phyloP scores from a whole-genome alignment of 2,888 invertebrate species.

The Drosophila peninsularis region DNA sequence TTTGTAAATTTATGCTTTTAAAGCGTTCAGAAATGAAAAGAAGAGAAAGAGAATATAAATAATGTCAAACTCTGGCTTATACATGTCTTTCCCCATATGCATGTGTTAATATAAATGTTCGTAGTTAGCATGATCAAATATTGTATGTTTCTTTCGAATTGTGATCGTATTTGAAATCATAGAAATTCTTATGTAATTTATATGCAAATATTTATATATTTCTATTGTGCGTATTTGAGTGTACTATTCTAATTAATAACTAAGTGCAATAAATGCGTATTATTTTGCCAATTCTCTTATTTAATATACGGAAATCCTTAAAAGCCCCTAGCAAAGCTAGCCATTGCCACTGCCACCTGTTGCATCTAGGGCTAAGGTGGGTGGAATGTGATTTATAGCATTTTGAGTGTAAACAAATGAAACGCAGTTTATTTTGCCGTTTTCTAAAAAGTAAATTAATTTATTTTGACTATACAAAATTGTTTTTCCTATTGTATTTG shows the following conservation, averaged over 20 bases:
- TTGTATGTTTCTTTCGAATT: constrained; percentile 64
- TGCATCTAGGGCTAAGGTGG: neutral
- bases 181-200: constrained; percentile 50
- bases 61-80: constrained; percentile 56
- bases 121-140: constrained; percentile 58
- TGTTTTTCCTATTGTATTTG: constrained; percentile 50
- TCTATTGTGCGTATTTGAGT: constrained; percentile 70
- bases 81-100: constrained; percentile 16
- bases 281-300: constrained; percentile 48
- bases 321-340: neutral
- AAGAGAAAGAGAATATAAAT: constrained; percentile 13
- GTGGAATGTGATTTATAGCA: neutral
- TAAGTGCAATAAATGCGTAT: constrained; percentile 73
- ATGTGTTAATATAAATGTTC: constrained; percentile 54
- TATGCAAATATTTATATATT: constrained; percentile 63
- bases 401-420: constrained; percentile 4
- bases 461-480: constrained; percentile 73
- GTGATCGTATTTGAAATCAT: constrained; percentile 68
- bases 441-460: constrained; percentile 75
- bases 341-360: constrained; percentile 45
- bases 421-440: constrained; percentile 46
- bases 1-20: constrained; percentile 75
- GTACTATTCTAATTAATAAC: constrained; percentile 50
- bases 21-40: constrained; percentile 61
- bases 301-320: neutral